phyloP scores from a whole-genome alignment of 1,140 invertebrate species.

The Hydropsyche tenuis region DNA sequence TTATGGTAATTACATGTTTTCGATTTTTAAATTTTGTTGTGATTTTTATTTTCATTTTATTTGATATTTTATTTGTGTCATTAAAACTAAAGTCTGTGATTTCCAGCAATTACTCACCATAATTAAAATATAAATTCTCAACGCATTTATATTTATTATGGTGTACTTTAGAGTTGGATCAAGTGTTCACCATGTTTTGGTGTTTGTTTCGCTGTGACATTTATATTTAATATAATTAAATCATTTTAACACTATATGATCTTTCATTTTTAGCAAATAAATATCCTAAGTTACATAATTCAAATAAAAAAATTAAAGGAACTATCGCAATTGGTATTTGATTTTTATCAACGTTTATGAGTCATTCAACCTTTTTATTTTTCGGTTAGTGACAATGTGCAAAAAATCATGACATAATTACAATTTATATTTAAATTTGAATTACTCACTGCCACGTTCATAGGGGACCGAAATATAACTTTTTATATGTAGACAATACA shows the following conservation, averaged over 20 bases:
- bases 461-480: too few species aligned
- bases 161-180: conserved; percentile 22
- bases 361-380: too few species aligned
- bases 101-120: conserved; percentile 28
- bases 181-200: conserved; percentile 26
- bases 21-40: conserved; percentile 21
- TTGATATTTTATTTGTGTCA: conserved; percentile 23
- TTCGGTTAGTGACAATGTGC: too few species aligned
- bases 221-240: conserved; percentile 33
- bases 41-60: background rate
- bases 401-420: too few species aligned
- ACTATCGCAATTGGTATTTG: too few species aligned
- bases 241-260: background rate
- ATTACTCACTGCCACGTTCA: too few species aligned
- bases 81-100: conserved; percentile 34
- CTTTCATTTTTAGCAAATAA: background rate
- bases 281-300: too few species aligned
- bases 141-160: conserved; percentile 1
- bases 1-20: conserved; percentile 18
- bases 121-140: background rate
- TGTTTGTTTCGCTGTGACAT: conserved; percentile 41
- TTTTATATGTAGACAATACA: too few species aligned
- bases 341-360: too few species aligned
- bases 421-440: too few species aligned
- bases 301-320: too few species aligned